Base-by-base conservation (phyloP, 1,140 invertebrate species). In the Temnothorax curvispinosus region DNA sequence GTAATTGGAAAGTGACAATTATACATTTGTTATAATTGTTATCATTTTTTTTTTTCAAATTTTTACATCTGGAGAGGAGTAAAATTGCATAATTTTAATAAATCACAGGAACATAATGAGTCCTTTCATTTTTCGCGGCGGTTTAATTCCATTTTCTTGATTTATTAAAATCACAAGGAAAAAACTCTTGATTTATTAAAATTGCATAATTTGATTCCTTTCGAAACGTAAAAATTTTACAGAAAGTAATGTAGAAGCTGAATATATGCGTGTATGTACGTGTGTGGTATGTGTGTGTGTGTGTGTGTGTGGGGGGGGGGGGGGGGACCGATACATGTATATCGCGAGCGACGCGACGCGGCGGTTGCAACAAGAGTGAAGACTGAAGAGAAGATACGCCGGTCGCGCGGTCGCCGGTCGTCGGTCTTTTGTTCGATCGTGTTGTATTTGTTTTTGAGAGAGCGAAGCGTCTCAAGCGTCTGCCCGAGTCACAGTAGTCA, bases 111-210 rank as follows among this genome's bases (percentile, higher is more conserved):
- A 27, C n/a, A 27, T 11, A 50, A 69, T 50, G 41, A 69, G 65
- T 69, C 65, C 41, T 6, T 21, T 47, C 41, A 50, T 50, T 50
- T 69, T 69, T 47, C 41, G 21, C 41, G 21, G 3, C 21, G 41
- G 2, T 69, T 69, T 32, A 50, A 50, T 50, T 47, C 65, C 41
- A 50, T 50, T 69, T 67, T 69, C 65, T 69, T 47, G 41, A 69
- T 50, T 69, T 47, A 69, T 69, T 69, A 69, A 69, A 69, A 69
- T 69, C 41, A 47, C 41, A 47, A 69, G 41, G 41, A 47, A 44
- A 69, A 69, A 69, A 69, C 47, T 69, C 41, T 69, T 50, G 65
- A 69, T 69, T 69, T 69, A 69, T 69, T 69, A 69, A 69, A 69
- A 50, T 50, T n/a, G 13, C 5, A 69, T 69, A 69, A 27, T 69